A percentile compares a stretch with the other conserved stretches of the same genome.
Evolutionary conservation across 2,113 vertebrate genomes (phyloP).

Genomic region (Pseudois nayaur): DNA sequence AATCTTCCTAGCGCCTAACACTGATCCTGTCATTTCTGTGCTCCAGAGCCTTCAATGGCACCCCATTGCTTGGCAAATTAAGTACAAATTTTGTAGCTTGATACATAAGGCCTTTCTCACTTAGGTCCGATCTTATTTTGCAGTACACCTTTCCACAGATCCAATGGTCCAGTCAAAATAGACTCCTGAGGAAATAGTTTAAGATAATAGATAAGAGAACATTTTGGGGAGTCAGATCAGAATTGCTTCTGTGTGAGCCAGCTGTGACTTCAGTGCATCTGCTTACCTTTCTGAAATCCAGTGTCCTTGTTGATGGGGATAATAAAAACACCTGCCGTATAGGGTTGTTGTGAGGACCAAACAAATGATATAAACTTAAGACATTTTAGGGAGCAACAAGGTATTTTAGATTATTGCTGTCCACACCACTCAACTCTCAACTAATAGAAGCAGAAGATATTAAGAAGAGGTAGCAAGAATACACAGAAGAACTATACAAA

Average conservation of each 20-base stretch:
- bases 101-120: background rate
- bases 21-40: background rate
- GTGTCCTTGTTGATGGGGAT: background rate
- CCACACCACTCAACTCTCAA: background rate
- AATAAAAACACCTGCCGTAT: background rate
- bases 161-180: background rate
- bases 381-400: background rate
- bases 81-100: background rate
- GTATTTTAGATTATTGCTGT: constrained; percentile 24
- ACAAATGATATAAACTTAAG: background rate
- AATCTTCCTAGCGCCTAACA: background rate
- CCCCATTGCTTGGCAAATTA: background rate
- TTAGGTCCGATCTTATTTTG: background rate
- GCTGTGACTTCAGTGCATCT: background rate
- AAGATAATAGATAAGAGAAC: constrained; percentile 6
- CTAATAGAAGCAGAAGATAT: background rate
- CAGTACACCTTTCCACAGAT: background rate
- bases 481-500: background rate
- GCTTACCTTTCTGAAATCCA: constrained; percentile 25
- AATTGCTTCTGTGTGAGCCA: background rate
- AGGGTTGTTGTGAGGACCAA: background rate
- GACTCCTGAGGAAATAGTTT: background rate
- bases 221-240: background rate
- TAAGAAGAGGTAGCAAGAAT: background rate
- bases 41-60: background rate